These are phyloP conservation scores for Myiothlypis chrysogaster DNA, from an alignment of 2,797 vertebrate genomes.

Conservation along the genomic window DNA sequence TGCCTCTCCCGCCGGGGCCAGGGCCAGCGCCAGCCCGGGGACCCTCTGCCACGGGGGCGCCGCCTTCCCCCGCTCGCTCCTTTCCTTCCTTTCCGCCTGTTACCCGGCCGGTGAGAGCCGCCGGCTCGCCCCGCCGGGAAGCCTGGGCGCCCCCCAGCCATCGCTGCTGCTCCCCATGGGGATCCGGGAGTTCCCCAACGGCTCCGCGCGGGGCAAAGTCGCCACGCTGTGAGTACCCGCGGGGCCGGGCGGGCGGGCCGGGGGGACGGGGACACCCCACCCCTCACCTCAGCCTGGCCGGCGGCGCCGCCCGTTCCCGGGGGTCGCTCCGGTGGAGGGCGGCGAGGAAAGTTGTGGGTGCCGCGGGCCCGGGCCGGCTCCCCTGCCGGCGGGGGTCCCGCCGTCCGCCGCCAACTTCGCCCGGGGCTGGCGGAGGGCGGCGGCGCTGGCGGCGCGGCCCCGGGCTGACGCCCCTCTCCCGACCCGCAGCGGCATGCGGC, in stretches of 20 bases:
- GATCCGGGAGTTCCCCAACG: slow-evolving; percentile 76
- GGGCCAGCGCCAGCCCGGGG: not conserved
- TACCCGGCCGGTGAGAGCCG: not conserved
- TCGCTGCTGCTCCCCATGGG: slow-evolving; percentile 70
- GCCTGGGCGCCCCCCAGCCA: slow-evolving; percentile 58
- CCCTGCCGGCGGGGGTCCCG: not conserved
- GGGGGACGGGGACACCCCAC: not conserved
- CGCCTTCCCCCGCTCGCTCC: not conserved
- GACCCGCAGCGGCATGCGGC: slow-evolving; percentile 85
- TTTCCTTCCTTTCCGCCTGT: not conserved
- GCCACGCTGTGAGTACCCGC: slow-evolving; percentile 66
- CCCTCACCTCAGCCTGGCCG: not conserved
- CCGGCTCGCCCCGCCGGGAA: slow-evolving; percentile 38
- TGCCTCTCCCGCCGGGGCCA: not conserved
- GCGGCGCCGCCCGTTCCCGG: not conserved
- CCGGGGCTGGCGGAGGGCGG: not conserved
- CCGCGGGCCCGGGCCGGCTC: not conserved
- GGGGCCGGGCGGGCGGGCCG: not conserved
- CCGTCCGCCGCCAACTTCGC: not conserved
- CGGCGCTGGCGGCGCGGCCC: not conserved
- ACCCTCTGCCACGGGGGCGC: not conserved
- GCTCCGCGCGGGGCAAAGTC: slow-evolving; percentile 68
- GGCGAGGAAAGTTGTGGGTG: not conserved
- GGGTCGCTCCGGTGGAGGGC: not conserved
- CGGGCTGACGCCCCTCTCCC: not conserved